These are phyloP conservation scores for Hyperoodon ampullatus DNA, from an alignment of 2,113 vertebrate species.

Conservation along the genomic window DNA sequence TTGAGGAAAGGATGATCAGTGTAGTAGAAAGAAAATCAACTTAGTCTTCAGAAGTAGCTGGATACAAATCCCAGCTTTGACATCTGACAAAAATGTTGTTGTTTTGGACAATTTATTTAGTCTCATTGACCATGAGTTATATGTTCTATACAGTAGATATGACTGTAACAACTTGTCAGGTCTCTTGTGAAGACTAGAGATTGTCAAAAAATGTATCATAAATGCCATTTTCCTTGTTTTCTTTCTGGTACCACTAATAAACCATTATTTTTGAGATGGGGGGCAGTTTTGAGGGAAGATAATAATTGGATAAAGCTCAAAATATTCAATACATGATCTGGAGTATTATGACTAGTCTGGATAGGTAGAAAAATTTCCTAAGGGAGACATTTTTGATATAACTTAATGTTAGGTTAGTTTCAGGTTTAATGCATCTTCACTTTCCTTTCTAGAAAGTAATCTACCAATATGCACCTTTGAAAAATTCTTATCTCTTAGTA, in stretches of 20 bases:
- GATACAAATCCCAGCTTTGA: background rate
- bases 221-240: background rate
- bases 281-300: background rate
- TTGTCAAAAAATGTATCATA: background rate
- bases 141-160: background rate
- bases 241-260: background rate
- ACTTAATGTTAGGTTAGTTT: background rate
- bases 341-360: background rate
- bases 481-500: background rate
- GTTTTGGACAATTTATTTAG: background rate
- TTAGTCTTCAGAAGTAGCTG: background rate
- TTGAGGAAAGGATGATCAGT: background rate
- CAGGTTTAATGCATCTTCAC: background rate
- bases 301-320: background rate
- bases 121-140: background rate
- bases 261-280: background rate
- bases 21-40: background rate
- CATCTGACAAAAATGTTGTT: background rate
- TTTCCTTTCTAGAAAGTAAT: background rate
- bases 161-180: background rate
- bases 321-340: background rate
- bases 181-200: background rate
- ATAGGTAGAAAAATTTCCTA: background rate
- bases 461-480: background rate
- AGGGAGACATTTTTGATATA: background rate